Evolutionary conservation across 2,113 vertebrate species (phyloP).

Genomic region (Erinaceus europaeus): DNA sequence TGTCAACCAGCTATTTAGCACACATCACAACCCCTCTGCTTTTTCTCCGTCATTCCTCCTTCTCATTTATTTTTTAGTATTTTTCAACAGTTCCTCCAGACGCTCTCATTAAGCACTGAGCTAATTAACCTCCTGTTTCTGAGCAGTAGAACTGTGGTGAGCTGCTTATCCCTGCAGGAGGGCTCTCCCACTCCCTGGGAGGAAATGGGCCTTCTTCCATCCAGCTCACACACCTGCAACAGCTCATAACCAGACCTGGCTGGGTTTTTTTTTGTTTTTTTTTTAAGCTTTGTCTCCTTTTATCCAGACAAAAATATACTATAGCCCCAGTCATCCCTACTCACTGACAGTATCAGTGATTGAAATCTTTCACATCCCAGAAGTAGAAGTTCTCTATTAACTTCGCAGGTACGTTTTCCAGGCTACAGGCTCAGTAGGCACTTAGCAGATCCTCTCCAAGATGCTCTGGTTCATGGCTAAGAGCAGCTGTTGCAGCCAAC

Average conservation of each 20-base stretch:
- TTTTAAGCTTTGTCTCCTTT: neutral
- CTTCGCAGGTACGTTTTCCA: constrained; percentile 35
- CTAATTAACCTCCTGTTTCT: constrained; percentile 79
- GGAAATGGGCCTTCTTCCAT: constrained; percentile 44
- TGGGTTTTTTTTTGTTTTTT: neutral
- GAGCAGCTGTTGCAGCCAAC: neutral
- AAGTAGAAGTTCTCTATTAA: constrained; percentile 50
- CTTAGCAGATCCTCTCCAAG: constrained; percentile 28
- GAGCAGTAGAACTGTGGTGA: constrained; percentile 62
- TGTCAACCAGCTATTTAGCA: neutral
- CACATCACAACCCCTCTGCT: neutral
- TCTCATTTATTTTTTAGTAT: constrained; percentile 72
- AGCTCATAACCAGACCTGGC: constrained; percentile 25
- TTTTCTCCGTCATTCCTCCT: neutral
- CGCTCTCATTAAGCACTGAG: constrained; percentile 76
- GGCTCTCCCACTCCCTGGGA: neutral
- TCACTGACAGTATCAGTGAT: constrained; percentile 35
- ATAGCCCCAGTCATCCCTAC: neutral
- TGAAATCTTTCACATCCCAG: constrained; percentile 31
- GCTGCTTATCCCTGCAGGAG: constrained; percentile 55
- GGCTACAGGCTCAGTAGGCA: neutral
- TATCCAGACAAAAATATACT: neutral
- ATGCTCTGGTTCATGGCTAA: constrained; percentile 25
- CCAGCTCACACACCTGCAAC: constrained; percentile 42
- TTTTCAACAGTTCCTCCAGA: constrained; percentile 76